Evolutionary conservation across 2,888 invertebrate species (phyloP).

Genomic region (Dolomedes plantarius): DNA sequence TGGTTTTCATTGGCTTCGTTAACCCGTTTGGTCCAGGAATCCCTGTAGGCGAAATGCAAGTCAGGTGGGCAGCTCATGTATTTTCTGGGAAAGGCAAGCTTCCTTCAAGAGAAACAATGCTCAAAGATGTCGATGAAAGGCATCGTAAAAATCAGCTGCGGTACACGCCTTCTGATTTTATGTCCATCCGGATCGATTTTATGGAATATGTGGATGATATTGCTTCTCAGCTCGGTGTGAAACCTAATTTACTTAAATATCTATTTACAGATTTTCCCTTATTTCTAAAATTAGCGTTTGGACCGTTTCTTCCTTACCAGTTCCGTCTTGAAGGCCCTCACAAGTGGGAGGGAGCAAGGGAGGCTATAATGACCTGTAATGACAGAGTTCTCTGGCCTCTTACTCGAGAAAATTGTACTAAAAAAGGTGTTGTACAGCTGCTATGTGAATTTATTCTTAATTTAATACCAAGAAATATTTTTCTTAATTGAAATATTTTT

Average conservation of each 20-base stretch:
- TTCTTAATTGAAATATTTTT: neutral
- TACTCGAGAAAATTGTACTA: neutral
- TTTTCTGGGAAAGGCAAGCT: slow-evolving; percentile 45
- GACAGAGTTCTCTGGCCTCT: slow-evolving; percentile 58
- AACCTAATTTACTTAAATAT: slow-evolving; percentile 76
- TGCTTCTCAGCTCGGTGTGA: slow-evolving; percentile 77
- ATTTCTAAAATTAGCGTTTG: slow-evolving; percentile 75
- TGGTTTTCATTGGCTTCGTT: slow-evolving; percentile 74
- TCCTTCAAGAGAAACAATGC: slow-evolving; percentile 52
- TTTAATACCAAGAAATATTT: neutral
- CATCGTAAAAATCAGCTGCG: slow-evolving; percentile 28
- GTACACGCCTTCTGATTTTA: slow-evolving; percentile 46
- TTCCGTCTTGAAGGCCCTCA: slow-evolving; percentile 77
- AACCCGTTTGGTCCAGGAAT: slow-evolving; percentile 72
- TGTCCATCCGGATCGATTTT: slow-evolving; percentile 73
- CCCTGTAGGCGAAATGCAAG: slow-evolving; percentile 73
- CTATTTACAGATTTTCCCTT: slow-evolving; percentile 74
- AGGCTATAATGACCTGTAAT: slow-evolving; percentile 76
- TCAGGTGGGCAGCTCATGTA: slow-evolving; percentile 59
- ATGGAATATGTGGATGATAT: slow-evolving; percentile 78
- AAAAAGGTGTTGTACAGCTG: neutral
- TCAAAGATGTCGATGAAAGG: slow-evolving; percentile 28
- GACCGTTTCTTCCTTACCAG: slow-evolving; percentile 73
- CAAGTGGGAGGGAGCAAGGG: slow-evolving; percentile 77
- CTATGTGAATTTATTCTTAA: neutral